Base-by-base conservation (phyloP, 2,888 invertebrate species). In the Dendrolimus houi region DNA sequence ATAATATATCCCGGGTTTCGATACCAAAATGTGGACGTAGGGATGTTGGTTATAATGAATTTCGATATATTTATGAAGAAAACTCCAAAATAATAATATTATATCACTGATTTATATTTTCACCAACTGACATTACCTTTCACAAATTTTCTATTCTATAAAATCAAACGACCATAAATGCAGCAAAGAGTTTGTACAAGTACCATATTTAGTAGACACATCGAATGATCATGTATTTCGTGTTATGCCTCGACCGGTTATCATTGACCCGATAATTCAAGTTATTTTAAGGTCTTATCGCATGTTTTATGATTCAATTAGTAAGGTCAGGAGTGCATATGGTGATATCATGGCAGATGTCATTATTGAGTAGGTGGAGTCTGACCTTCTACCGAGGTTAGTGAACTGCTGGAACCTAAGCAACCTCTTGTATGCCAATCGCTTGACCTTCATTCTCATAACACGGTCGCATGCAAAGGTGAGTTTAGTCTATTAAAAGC, bases 381-480 rank as follows among this genome's bases (percentile, higher is more conserved):
- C 9, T 47, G 47, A 47, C 47, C 29, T 29, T 29, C 29, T 29
- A 29, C 29, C 54, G 54, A 41, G 42, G 40, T 55, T 59, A 55
- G 14, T 56, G 59, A 53, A 54, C 55, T 54, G 65, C 29, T 29
- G 29, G 29, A 29, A 29, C 29, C 29, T 29, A 29, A 29, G 29
- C 29, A 29, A 29, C 29, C 29, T 29, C 29, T 29, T 29, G 29
- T 29, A 29, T 29, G 29, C 6, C 29, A 29, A 29, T 29, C 6
- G 6, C 47, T 47, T 47, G 10, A 47, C 47, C 47, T 47, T 47
- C 9, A 47, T 9, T 12, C 12, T 47, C 47, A 47, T 47, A 47
- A 29, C 29, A 29, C 29, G 6, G 1, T 29, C 47, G 8, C 47
- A 9, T 12, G 47, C 47, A 47, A 47, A 47, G 47, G 47, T 47